Evolutionary conservation across 1,140 invertebrate species (phyloP), one percentile per base, ranked within the genome.

Genomic region (Nymphalis io): DNA sequence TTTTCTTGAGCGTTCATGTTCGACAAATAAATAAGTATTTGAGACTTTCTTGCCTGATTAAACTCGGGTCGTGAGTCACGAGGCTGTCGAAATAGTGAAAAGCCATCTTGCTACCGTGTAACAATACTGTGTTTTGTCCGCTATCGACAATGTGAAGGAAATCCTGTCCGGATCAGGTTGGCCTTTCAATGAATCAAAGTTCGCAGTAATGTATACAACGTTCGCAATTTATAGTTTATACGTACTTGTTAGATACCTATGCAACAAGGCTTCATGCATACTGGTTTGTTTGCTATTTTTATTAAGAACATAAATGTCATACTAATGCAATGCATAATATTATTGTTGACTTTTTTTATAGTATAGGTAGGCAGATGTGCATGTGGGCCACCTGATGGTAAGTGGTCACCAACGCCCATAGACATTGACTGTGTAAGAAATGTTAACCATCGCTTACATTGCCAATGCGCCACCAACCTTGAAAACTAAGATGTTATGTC

Each of bases 1-100:
- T 40, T 66, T 57, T 61, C 23, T 67, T 51, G 46, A 69, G 59
- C 57, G 75, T 74, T 81, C 79, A 77, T 79, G 79, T 85, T 77
- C 70, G 74, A 79, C 83, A 84, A 86, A 85, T 84, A 84, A 87
- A 86, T 85, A 83, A 83, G 77, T 80, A 79, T 85, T 85, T 85
- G 82, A 79, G 80, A 81, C 83, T 81, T 83, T 83, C 81, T 71
- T 78, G 65, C 65, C 72, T 86, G 87, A 87, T 87, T 87, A 84
- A 84, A 75, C 76, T 68, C 59, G 62, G 73, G 67, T 90, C 86
- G 88, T 90, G 88, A 89, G 79, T 90, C 88, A 89, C 87, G 88
- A 85, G 81, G 77, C 73, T 85, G 86, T 84, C 80, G 80, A 76
- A 82, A 78, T 74, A 73, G 63, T 76, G 67, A 68, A 74, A 70